Evolutionary conservation across 1,140 invertebrate genomes (phyloP), one percentile per base, ranked within the genome.

Genomic region (Chionoecetes opilio): DNA sequence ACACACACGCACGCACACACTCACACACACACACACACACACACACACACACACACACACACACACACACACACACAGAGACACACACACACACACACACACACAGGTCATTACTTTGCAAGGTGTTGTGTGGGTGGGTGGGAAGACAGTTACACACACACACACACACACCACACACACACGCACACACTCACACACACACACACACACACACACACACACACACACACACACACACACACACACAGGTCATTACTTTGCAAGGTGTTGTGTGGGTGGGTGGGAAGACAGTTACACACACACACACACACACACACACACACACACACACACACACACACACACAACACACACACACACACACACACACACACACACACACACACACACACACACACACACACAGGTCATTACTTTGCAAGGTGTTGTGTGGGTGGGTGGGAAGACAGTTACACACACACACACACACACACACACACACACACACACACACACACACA

Each of bases 211-310:
- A 86, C 84, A 86, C 84, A 31, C 84, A 86, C 84, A 86, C 84
- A 86, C 84, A 86, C 84, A 86, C 84, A 86, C 84, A 86, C 84
- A 86, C 84, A 86, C 84, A 86, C 84, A 86, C 84, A 86, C 84
- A 86, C 84, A 86, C 82, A 82, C 82, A 82, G 26, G 17, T n/a
- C n/a, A n/a, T n/a, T n/a, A n/a, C n/a, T n/a, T n/a, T n/a, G n/a
- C n/a, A n/a, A n/a, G n/a, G n/a, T n/a, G n/a, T n/a, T n/a, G n/a
- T n/a, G n/a, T n/a, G n/a, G n/a, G n/a, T n/a, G n/a, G n/a, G n/a
- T n/a, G n/a, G n/a, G n/a, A n/a, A n/a, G n/a, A n/a, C n/a, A n/a
- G n/a, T n/a, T n/a, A n/a, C n/a, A n/a, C 84, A 86, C 84, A 86
- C 84, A 86, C 84, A 86, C 84, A 86, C 84, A 86, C 35, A 86